These are phyloP conservation scores for Hyperoplus immaculatus DNA, from an alignment of 2,797 vertebrate species.

Conservation along the genomic window DNA sequence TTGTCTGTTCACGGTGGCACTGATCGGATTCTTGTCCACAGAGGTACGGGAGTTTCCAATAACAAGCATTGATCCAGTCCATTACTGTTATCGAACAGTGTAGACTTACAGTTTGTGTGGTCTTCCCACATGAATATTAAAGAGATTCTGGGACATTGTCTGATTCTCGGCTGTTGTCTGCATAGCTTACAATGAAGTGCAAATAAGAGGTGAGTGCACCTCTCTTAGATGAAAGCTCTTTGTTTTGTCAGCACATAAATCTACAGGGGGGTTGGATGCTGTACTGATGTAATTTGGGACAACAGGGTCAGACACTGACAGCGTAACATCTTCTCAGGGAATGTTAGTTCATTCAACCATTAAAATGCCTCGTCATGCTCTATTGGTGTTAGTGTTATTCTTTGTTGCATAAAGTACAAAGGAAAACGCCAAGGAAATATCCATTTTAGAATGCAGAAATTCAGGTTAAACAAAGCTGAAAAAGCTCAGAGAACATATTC, in stretches of 20 bases:
- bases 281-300: not conserved
- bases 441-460: slow-evolving; percentile 18
- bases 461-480: slow-evolving; percentile 9
- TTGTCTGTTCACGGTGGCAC: slow-evolving; percentile 20
- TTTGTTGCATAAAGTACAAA: slow-evolving; percentile 34
- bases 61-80: slow-evolving; percentile 54
- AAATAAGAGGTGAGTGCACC: slow-evolving; percentile 29
- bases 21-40: slow-evolving; percentile 39
- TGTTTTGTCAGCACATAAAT: slow-evolving; percentile 45
- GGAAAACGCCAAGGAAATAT: not conserved
- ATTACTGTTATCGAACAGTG: slow-evolving; percentile 49
- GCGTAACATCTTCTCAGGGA: slow-evolving; percentile 14
- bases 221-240: slow-evolving; percentile 28
- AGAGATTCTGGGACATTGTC: not conserved
- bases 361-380: slow-evolving; percentile 19
- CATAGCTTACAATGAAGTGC: slow-evolving; percentile 11
- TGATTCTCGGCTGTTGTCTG: not conserved
- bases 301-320: slow-evolving; percentile 11
- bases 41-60: slow-evolving; percentile 51
- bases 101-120: slow-evolving; percentile 34
- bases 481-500: slow-evolving; percentile 22
- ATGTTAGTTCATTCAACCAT: slow-evolving; percentile 32
- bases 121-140: slow-evolving; percentile 30
- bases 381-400: not conserved
- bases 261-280: slow-evolving; percentile 9